A percentile compares a stretch with the other conserved stretches of the same genome.
Conservation (phyloP, 2,797 vertebrate species). For the Liasis olivaceus region DNA sequence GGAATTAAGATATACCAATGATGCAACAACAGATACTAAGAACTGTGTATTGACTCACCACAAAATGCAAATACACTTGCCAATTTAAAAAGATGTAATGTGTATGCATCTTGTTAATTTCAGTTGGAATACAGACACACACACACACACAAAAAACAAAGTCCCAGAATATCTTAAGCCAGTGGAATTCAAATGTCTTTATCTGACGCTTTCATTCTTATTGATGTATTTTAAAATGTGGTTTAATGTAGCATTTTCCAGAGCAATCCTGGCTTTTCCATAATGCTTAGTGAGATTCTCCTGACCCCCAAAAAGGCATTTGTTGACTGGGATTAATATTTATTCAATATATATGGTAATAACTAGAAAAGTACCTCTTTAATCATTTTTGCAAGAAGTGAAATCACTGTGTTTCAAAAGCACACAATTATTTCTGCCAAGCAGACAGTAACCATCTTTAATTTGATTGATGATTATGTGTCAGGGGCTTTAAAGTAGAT, state of each 20-base stretch:
- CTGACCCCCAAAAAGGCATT: slow-evolving; percentile 36
- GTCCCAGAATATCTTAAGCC: not conserved
- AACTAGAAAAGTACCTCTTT: rapidly evolving
- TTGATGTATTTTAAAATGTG: not conserved
- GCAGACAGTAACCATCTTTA: not conserved
- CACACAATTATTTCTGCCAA: not conserved
- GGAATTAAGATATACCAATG: slow-evolving; percentile 42
- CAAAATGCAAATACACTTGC: slow-evolving; percentile 37
- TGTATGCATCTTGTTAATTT: slow-evolving; percentile 36
- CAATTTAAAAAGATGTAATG: slow-evolving; percentile 37
- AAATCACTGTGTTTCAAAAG: not conserved
- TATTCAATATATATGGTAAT: not conserved
- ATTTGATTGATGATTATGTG: not conserved
- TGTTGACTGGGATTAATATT: slow-evolving; percentile 67
- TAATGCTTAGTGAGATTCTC: not conserved
- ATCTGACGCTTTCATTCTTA: rapidly evolving
- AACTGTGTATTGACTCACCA: slow-evolving; percentile 33
- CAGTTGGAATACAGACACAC: not conserved
- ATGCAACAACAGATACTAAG: slow-evolving; percentile 46
- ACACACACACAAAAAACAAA: not conserved
- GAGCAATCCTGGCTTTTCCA: not conserved
- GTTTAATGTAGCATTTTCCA: slow-evolving; percentile 4
- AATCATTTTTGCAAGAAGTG: slow-evolving; percentile 1
- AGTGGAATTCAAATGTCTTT: not conserved
- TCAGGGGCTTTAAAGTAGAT: not conserved